Percentiles rank a stretch among this genome's conserved stretches.
Conservation (phyloP, 2,888 invertebrate genomes). For the Augiades crinisus region DNA sequence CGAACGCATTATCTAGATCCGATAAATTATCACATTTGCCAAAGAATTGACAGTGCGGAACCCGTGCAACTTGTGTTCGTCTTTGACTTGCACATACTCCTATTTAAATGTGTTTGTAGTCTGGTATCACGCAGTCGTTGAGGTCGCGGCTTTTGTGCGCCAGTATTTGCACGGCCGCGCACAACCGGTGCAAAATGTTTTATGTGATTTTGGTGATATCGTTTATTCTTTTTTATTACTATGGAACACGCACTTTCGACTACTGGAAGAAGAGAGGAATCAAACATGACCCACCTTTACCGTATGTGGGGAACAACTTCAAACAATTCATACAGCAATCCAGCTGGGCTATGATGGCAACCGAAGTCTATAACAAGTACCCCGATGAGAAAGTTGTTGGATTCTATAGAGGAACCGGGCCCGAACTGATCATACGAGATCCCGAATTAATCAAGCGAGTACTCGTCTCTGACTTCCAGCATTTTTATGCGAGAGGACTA, state of each 20-base stretch:
- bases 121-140: constrained; percentile 1
- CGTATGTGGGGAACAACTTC: constrained; percentile 56
- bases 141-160: neutral
- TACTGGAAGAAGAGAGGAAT: constrained; percentile 64
- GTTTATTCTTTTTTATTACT: constrained; percentile 47
- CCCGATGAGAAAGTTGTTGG: constrained; percentile 66
- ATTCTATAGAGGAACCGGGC: constrained; percentile 52
- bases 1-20: too few relatives aligned
- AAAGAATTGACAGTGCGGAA: too few relatives aligned
- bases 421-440: constrained; percentile 64
- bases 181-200: constrained; percentile 38
- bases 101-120: neutral
- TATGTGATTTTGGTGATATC: constrained; percentile 39
- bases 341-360: constrained; percentile 60
- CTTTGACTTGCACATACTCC: neutral
- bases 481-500: constrained; percentile 60
- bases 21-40: too few relatives aligned
- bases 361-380: constrained; percentile 56
- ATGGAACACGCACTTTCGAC: constrained; percentile 51
- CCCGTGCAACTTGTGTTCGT: neutral
- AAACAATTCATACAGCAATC: constrained; percentile 53
- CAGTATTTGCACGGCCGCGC: neutral
- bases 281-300: constrained; percentile 58
- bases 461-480: constrained; percentile 57
- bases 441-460: constrained; percentile 62